Evolutionary conservation across 2,888 invertebrate species (phyloP), one percentile per base, ranked within the genome.

Genomic region (Andrena marginata): DNA sequence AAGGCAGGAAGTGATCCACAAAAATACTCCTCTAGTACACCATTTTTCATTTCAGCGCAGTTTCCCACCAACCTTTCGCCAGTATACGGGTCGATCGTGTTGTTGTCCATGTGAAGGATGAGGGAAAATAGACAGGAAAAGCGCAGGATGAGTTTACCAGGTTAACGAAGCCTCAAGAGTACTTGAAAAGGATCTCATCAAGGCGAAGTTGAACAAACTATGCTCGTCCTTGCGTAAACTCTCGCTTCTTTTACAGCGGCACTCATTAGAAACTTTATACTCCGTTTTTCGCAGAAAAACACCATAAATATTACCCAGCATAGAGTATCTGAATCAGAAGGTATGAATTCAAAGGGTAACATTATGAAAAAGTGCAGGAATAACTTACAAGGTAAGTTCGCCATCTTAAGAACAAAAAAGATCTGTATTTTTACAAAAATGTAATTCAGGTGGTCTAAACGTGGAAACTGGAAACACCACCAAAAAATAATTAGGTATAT

Each of bases 161-260:
- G 82, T 73, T 77, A 70, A 70, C 76, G 72, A 70, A 65, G 65
- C 42, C 65, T 80, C 20, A 63, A 77, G 77, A 62, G 54, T 68
- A 65, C 77, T 83, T 77, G 62, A 48, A 54, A 56, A 54, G 80
- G 80, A 77, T 73, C 82, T 83, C 76, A 80, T 83, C 80, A 70
- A 54, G 73, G 65, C 33, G 69, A 62, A 54, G 69, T 77, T 80
- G 65, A 80, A 83, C 82, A 77, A 73, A 60, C 65, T 69, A 74
- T 77, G 42, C 67, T 49, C 65, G 60, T 49, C 68, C 56, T 49
- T 49, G 49, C 56, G 63, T 70, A 67, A 83, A 77, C 60, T 73
- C 70, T 62, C 65, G 3, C 70, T 73, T 69, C 59, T 80, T 80
- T 74, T 31, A 51, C 51, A 35, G n/a, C 31, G 49, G 5, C 35